phyloP scores from a whole-genome alignment of 2,797 vertebrate genomes.

The Tokudaia muenninki region DNA sequence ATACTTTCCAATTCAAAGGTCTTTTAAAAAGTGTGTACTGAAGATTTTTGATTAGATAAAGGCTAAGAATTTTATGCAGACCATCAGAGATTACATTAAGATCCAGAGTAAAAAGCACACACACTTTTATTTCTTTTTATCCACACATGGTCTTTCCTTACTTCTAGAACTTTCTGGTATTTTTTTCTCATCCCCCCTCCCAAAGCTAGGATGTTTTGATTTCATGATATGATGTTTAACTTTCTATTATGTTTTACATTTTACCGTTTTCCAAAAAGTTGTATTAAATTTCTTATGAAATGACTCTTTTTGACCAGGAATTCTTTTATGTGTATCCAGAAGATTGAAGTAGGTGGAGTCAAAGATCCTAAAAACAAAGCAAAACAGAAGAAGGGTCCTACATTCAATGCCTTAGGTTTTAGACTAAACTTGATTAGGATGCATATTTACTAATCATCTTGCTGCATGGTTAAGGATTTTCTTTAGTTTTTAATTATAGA shows the following conservation, averaged over 20 bases:
- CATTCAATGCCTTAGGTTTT: background rate
- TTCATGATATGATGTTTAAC: constrained; percentile 46
- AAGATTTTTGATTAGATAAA: constrained; percentile 59
- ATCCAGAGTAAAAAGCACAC: background rate
- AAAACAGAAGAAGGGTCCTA: background rate
- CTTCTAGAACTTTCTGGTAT: background rate
- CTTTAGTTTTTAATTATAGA: constrained; percentile 54
- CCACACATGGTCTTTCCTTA: constrained; percentile 2
- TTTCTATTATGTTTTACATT: constrained; percentile 50
- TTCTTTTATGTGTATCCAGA: constrained; percentile 51
- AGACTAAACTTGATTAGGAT: background rate
- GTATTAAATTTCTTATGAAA: constrained; percentile 34
- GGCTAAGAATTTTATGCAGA: background rate
- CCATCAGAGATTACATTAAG: constrained; percentile 8
- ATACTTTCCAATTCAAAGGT: constrained; percentile 24
- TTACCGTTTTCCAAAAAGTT: background rate
- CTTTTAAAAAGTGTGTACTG: background rate
- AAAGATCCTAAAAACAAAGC: constrained; percentile 8
- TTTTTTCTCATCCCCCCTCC: background rate
- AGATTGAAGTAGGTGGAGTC: background rate
- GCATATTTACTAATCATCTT: background rate
- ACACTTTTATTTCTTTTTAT: constrained; percentile 21
- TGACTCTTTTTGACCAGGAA: constrained; percentile 16
- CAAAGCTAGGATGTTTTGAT: constrained; percentile 27
- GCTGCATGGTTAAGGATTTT: background rate